These are phyloP conservation scores for Crocallis elinguaria DNA, from an alignment of 2,888 invertebrate genomes.

Conservation along the genomic window DNA sequence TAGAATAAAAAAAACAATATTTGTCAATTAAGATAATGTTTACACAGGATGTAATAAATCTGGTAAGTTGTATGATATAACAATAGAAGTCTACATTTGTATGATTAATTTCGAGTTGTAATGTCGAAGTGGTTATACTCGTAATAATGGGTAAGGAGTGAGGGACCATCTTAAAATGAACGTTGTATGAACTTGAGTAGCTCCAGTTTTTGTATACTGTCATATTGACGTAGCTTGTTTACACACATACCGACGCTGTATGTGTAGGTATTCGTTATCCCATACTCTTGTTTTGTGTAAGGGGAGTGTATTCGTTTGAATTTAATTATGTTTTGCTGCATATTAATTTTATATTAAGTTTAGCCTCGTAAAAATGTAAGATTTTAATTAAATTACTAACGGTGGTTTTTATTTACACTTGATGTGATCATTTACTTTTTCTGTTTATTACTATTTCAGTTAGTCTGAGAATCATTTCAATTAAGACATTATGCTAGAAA, in stretches of 20 bases:
- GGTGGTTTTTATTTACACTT: conserved; percentile 2
- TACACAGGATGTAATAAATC: too few species aligned
- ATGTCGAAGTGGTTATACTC: too few species aligned
- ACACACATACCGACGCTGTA: conserved; percentile 49
- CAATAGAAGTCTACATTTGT: too few species aligned
- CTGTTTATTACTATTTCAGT: not conserved
- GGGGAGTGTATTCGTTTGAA: conserved; percentile 57
- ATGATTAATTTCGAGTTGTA: too few species aligned
- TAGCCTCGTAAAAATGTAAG: conserved; percentile 25
- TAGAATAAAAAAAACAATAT: too few species aligned
- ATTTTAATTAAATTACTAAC: conserved; percentile 16
- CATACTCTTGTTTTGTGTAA: conserved; percentile 58
- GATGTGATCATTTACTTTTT: not conserved
- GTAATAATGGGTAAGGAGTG: too few species aligned
- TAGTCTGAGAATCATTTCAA: too few species aligned
- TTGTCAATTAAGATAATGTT: too few species aligned
- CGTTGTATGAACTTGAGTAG: conserved; percentile 15
- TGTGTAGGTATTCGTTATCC: conserved; percentile 53
- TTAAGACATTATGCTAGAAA: too few species aligned
- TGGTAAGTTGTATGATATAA: too few species aligned
- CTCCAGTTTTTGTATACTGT: conserved; percentile 22
- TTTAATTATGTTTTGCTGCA: conserved; percentile 46
- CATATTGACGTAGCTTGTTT: conserved; percentile 70
- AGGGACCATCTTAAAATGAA: too few species aligned
- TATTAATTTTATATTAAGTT: conserved; percentile 40